Evolutionary conservation across 2,113 vertebrate species (phyloP), one percentile per base, ranked within the genome.

Genomic region (Psittacula cyanocephala): DNA sequence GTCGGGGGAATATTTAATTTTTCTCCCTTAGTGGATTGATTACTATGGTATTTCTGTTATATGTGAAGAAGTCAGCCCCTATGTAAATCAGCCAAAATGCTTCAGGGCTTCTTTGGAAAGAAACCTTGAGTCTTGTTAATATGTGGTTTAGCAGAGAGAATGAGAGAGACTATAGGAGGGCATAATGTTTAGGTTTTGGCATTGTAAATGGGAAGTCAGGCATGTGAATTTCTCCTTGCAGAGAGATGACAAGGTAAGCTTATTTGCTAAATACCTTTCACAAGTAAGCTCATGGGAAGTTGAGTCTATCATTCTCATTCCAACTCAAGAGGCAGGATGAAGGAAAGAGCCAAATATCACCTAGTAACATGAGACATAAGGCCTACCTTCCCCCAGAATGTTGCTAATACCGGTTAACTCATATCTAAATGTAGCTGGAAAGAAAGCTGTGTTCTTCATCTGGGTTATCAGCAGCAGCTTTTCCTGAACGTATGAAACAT

Each of bases 11-110:
- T 88, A 89, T 91, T 94, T 95, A 88, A 81, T 90, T 95, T 95
- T 93, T 91, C 76, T 93, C 60, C 83, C 60, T 88, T 41, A 75
- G 72, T 71, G 72, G 68, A 96, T 96, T 95, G 88, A 95, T 95
- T 96, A 77, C 37, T 94, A 52, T 63, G 77, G 77, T 82, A 81
- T 94, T 92, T 95, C 50, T 89, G 35, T 81, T 91, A 74, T 53
- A 43, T 84, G 63, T 87, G 86, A 95, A 79, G 81, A 93, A 94
- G 86, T 78, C 46, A 59, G 6, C 39, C 35, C 20, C 75, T 93
- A 47, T 74, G 88, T 92, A 77, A 95, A 85, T 55, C 65, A 89
- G 86, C 81, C 91, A 97, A 85, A 88, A 78, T 75, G 83, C 85
- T 92, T 44, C 63, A 67, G 69, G 86, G 83, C 68, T 87, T 65